Evolutionary conservation across 92 coral and sea anemone genomes (phyloP), one percentile per base, ranked within the genome.

Genomic region (Umimayanthus kanabou): DNA sequence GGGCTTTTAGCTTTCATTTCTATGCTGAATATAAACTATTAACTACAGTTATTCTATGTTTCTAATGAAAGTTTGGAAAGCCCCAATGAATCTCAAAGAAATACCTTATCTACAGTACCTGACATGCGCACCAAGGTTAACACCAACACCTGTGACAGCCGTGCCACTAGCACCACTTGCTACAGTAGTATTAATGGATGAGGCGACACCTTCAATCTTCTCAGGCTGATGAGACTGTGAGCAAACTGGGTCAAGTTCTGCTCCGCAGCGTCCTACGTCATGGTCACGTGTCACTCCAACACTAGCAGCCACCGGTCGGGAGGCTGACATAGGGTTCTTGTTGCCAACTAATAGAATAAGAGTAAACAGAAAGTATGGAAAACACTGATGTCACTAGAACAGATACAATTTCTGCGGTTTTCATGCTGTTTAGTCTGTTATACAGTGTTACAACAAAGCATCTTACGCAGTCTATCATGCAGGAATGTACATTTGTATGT

Each of bases 161-260:
- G 37, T 2, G 9, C 39, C 85, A 22, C 82, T 77, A 49, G 79
- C 84, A 25, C 81, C 40, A 64, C 80, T 77, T 73, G 88, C 39
- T 39, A 39, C 77, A 8, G 73, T 72, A 39, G 88, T 78, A 73
- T 66, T 83, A 39, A 81, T 71, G 42, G 89, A 47, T 22, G 88
- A 58, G 43, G 69, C 30, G 23, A 80, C 64, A 57, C 87, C 91
- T 80, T 92, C 94, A 74, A 91, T 91, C 88, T 92, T 95, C 84
- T 95, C 94, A 15, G 98, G 98, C 85, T 91, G 89, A 75, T 91
- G 94, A 91, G 58, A 91, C 47, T 94, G 93, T 22, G 86, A 45
- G 30, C 85, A 74, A 77, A 50, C 87, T 78, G 92, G 82, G 90
- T 95, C 98, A 2, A 88, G 93, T 61, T 93, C 98, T 20, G 93